phyloP scores from a whole-genome alignment of 2,888 invertebrate species.

The Tortricodes alternella region DNA sequence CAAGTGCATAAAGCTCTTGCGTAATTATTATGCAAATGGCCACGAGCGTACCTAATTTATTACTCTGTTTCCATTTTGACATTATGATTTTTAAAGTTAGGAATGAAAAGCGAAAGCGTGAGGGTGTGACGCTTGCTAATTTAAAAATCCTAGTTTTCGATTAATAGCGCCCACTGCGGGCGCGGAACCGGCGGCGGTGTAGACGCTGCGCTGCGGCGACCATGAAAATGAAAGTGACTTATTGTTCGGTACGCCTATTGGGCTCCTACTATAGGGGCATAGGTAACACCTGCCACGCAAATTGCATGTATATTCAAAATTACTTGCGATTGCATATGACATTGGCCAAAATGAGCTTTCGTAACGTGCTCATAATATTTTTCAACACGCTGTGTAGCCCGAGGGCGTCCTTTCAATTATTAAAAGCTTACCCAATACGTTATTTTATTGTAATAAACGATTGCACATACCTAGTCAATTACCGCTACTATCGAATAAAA shows the following conservation, averaged over 20 bases:
- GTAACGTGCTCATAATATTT: conserved; percentile 52
- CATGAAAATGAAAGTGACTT: conserved; percentile 59
- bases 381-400: conserved; percentile 54
- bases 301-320: conserved; percentile 48
- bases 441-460: not conserved
- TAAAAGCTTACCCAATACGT: conserved; percentile 13
- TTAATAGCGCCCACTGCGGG: conserved; percentile 4
- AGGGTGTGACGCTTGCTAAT: conserved; percentile 28
- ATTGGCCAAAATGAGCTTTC: conserved; percentile 55
- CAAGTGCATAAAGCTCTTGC: conserved; percentile 61
- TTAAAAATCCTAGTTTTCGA: conserved; percentile 14
- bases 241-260: conserved; percentile 43
- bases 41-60: conserved; percentile 56
- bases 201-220: conserved; percentile 39
- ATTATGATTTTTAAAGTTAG: conserved; percentile 17
- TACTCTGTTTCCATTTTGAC: conserved; percentile 42
- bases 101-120: conserved; percentile 53
- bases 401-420: conserved; percentile 33
- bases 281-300: conserved; percentile 55
- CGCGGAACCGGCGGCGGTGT: conserved; percentile 12
- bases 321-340: conserved; percentile 51
- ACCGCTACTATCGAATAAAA: not conserved
- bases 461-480: not conserved
- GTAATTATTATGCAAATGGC: conserved; percentile 69
- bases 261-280: conserved; percentile 43